Evolutionary conservation across 2,888 invertebrate genomes (phyloP), one percentile per base, ranked within the genome.

Genomic region (Drosophila nigritarsus): DNA sequence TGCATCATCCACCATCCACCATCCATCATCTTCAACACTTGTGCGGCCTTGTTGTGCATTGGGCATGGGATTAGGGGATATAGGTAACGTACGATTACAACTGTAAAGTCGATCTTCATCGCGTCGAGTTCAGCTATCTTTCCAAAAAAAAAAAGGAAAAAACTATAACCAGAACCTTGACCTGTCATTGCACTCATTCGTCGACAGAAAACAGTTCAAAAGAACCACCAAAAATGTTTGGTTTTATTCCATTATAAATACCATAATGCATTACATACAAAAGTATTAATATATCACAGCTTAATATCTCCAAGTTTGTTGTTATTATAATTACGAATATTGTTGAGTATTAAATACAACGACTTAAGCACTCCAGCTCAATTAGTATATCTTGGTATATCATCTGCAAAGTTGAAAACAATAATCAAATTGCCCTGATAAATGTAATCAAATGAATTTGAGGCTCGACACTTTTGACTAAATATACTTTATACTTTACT

Each of bases 1-100:
- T 15, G 20, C 45, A 45, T 7, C 45, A 45, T 20, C 45, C 45
- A 42, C 42, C n/a, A n/a, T n/a, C 42, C 7, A 34, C 42, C n/a
- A n/a, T n/a, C 42, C 7, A 34, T 24, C 29, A 65, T 42, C 27
- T 15, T 45, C 40, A 51, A 45, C 34, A 48, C 24, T 45, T 42
- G 13, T 40, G 32, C 18, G 40, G 40, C 58, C 61, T 55, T 53
- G 24, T n/a, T 18, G 30, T 20, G 30, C 42, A 29, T 20, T 50
- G 65, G 38, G 49, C 27, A 34, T 34, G 50, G 42, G 29, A 18
- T 15, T 34, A 29, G 24, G 7, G 45, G 30, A 69, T 50, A 69
- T 29, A 40, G 40, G n/a, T 11, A 67, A 68, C 11, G 69, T 49
- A 49, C 68, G 55, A 69, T 67, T 69, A 24, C 32, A 38, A 24